A percentile compares a stretch with the other conserved stretches of the same genome.
These are phyloP conservation scores for Chaetodon trifasciatus DNA, from an alignment of 2,797 vertebrate genomes.

Conservation along the genomic window DNA sequence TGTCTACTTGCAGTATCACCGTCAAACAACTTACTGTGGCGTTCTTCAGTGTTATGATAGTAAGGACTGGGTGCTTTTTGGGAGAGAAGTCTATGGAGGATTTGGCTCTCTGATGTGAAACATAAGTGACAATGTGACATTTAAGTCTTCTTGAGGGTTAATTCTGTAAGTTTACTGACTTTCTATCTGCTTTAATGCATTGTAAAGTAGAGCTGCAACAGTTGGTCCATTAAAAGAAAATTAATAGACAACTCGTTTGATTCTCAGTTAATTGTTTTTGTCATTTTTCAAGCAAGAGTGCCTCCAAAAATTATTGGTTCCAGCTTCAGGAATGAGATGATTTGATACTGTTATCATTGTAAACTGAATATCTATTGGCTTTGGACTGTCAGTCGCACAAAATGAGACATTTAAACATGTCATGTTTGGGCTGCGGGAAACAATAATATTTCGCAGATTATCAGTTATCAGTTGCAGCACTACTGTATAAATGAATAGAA, in stretches of 20 bases:
- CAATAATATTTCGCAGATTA: neutral
- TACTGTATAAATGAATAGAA: neutral
- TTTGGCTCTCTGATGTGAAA: constrained; percentile 9
- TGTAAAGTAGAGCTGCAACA: neutral
- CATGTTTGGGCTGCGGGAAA: neutral
- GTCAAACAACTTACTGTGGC: constrained; percentile 64
- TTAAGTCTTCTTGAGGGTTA: neutral
- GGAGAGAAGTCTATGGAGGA: constrained; percentile 29
- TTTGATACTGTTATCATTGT: neutral
- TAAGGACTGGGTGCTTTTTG: constrained; percentile 17
- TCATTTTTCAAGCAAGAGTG: neutral
- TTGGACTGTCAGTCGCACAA: neutral
- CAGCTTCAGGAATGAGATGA: neutral
- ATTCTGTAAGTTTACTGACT: neutral
- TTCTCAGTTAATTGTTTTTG: neutral
- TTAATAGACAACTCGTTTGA: neutral
- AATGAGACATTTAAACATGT: neutral
- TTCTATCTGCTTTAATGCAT: neutral
- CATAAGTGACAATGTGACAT: neutral
- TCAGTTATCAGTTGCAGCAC: neutral
- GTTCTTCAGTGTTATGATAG: constrained; percentile 10
- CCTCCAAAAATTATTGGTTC: neutral
- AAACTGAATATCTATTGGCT: neutral
- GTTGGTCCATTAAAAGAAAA: neutral
- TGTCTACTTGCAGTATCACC: constrained; percentile 58